phyloP scores from a whole-genome alignment of 2,113 vertebrate genomes.

The Chinchilla lanigera region DNA sequence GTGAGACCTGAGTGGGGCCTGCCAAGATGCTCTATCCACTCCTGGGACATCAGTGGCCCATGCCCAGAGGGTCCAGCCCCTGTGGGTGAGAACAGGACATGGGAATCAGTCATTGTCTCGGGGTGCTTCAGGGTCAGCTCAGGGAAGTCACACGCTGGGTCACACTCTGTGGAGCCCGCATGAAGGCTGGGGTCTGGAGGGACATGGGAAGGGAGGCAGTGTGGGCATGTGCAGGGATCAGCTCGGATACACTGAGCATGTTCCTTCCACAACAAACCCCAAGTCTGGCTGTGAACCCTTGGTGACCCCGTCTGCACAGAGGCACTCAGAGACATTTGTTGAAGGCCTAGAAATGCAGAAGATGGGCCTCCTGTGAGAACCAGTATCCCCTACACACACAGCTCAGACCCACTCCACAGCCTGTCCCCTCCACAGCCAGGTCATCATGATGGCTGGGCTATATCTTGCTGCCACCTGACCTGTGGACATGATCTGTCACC shows the following conservation, averaged over 20 bases:
- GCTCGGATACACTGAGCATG: too few relatives aligned
- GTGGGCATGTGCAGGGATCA: rapidly evolving
- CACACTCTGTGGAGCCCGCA: not conserved
- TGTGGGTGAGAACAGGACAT: not conserved
- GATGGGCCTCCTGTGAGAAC: not conserved
- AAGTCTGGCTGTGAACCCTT: not conserved
- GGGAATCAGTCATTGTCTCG: not conserved
- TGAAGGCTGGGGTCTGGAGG: not conserved
- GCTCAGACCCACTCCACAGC: not conserved
- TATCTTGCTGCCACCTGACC: not conserved
- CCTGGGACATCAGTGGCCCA: not conserved
- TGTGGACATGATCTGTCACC: not conserved
- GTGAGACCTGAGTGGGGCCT: not conserved
- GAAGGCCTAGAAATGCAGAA: not conserved
- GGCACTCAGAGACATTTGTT: rapidly evolving
- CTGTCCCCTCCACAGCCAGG: not conserved
- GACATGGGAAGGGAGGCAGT: not conserved
- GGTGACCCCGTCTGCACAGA: not conserved
- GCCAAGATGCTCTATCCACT: not conserved
- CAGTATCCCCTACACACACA: not conserved
- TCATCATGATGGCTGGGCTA: not conserved
- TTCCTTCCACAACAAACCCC: not conserved
- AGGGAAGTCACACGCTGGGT: not conserved
- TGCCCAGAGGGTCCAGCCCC: not conserved
- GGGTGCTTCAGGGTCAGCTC: too few relatives aligned